Evolutionary conservation across 1,140 invertebrate genomes (phyloP), one percentile per base, ranked within the genome.

Genomic region (Helicorthomorpha holstii): DNA sequence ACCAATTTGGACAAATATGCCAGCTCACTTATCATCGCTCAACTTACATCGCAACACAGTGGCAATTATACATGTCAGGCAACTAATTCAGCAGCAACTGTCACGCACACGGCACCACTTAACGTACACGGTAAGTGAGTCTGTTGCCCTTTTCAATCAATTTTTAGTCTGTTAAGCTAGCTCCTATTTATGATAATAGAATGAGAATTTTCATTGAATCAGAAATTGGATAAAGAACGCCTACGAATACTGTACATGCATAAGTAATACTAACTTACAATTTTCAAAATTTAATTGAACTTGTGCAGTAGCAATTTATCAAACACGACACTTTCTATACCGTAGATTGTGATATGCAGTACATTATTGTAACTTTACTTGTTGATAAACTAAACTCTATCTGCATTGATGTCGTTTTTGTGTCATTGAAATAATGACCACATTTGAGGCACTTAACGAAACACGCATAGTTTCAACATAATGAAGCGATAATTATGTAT

Each of bases 61-160:
- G 84, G 85, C 3, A 87, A 89, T 68, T 90, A 91, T 66, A 89
- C 86, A 7, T 90, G 87, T 66, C 77, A 85, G 47, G 85, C 85
- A 2, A 79, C 79, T 53, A 84, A 71, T 49, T 54, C 53, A 7
- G 56, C 53, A n/a, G 54, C 66, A 0, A 58, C 55, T 3, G 62
- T 60, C 3, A 68, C 60, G 51, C 66, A 62, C 51, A 68, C 68
- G 1, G 64, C 67, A 1, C 49, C 51, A 1, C 55, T 71, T 14
- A 63, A 63, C 26, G 66, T 71, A 2, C 61, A 67, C 55, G 67
- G 69, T 70, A 60, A 61, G 16, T 7, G 7, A 7, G 29, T 41
- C 4, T 16, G 3, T 7, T 48, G 12, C 7, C 24, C 7, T 46
- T 7, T 19, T 26, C 27, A 19, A 12, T 38, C 24, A 21, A 25